phyloP scores from a whole-genome alignment of 2,113 vertebrate species.

The Ia io region DNA sequence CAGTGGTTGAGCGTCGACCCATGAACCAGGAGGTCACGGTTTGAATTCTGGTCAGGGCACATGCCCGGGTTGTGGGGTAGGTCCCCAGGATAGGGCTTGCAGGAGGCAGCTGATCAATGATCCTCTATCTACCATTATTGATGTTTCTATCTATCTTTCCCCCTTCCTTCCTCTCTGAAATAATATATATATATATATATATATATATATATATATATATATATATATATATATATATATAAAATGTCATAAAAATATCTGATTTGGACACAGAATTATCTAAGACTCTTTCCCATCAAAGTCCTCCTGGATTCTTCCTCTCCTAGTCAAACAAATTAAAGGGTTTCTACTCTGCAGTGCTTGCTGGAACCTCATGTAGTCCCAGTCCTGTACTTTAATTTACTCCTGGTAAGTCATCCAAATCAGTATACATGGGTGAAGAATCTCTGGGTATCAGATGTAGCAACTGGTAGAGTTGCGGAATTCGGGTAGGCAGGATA shows the following conservation, averaged over 20 bases:
- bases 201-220: too few relatives aligned
- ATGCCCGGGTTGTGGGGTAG: too few relatives aligned
- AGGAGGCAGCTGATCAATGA: too few relatives aligned
- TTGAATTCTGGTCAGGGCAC: too few relatives aligned
- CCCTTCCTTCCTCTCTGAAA: too few relatives aligned
- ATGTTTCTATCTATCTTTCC: too few relatives aligned
- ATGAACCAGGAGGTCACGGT: too few relatives aligned
- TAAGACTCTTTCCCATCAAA: neutral
- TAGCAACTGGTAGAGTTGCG: neutral
- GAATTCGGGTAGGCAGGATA: neutral
- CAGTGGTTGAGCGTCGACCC: too few relatives aligned
- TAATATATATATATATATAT: too few relatives aligned
- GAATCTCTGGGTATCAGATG: neutral
- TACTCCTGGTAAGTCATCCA: neutral
- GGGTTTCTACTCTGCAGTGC: neutral
- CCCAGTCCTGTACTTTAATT: neutral
- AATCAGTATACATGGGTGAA: neutral
- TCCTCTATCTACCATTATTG: too few relatives aligned
- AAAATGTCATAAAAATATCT: neutral
- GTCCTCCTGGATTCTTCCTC: neutral
- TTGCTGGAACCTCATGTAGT: neutral
- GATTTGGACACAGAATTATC: neutral
- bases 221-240: too few relatives aligned
- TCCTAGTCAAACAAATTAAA: neutral
- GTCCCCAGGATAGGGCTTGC: too few relatives aligned